Evolutionary conservation across 2,113 vertebrate species (phyloP).

Genomic region (Bettongia penicillata): DNA sequence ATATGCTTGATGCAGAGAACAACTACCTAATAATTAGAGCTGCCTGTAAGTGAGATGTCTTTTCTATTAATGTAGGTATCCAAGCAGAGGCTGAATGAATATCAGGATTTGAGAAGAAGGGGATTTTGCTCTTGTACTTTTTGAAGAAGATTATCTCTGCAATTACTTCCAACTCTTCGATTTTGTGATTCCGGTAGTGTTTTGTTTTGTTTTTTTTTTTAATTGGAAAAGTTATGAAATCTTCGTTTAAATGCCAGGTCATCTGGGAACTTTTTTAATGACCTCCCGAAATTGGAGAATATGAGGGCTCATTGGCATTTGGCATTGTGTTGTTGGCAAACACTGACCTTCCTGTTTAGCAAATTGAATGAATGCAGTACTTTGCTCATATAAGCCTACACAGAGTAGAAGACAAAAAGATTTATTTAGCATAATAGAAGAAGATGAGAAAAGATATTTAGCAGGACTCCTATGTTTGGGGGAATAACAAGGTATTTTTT

Average conservation of each 20-base stretch:
- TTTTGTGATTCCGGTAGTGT: neutral
- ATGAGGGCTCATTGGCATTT: neutral
- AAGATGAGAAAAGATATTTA: neutral
- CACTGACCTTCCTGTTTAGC: neutral
- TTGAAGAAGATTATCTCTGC: neutral
- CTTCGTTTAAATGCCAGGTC: neutral
- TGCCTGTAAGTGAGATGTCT: neutral
- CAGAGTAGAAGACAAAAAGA: neutral
- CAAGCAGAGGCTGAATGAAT: neutral
- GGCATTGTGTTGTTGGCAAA: neutral
- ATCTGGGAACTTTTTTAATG: neutral
- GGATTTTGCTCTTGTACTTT: neutral
- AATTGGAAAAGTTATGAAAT: neutral
- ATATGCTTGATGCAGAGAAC: neutral
- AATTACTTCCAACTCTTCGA: neutral
- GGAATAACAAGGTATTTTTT: neutral
- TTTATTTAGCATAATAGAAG: neutral
- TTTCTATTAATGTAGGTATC: neutral
- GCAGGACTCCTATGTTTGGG: neutral
- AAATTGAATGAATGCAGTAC: neutral
- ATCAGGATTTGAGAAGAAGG: neutral
- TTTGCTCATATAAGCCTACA: neutral
- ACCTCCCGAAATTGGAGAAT: neutral
- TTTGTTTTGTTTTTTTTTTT: neutral
- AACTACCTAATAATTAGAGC: neutral